A percentile compares a stretch with the other conserved stretches of the same genome.
These are phyloP conservation scores for Sepiola atlantica DNA, from an alignment of 2,888 invertebrate species.

Conservation along the genomic window DNA sequence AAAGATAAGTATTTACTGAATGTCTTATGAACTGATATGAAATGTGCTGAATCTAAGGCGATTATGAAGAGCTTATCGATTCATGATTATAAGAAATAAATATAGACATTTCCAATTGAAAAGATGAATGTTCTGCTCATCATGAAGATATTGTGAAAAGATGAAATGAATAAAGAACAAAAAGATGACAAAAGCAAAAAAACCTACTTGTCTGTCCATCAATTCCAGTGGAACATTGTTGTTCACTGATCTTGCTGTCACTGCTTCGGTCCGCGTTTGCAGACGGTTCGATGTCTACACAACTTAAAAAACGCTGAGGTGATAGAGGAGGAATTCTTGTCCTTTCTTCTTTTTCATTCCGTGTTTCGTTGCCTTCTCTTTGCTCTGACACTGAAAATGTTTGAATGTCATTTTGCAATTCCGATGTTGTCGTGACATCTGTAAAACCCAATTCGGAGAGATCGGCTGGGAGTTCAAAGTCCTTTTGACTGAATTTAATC, in stretches of 20 bases:
- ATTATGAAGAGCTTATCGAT: too few species aligned
- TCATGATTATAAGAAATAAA: neutral
- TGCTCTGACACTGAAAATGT: neutral
- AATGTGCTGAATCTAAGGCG: too few species aligned
- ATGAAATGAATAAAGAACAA: neutral
- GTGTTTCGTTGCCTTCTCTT: neutral
- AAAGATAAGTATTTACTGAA: too few species aligned
- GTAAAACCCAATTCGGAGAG: constrained; percentile 24
- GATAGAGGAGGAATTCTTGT: neutral
- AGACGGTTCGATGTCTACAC: constrained; percentile 35
- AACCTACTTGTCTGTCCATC: constrained; percentile 37
- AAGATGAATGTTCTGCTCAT: neutral
- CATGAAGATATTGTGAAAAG: neutral
- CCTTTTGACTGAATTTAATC: constrained; percentile 40
- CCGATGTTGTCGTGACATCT: neutral
- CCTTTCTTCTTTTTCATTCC: neutral
- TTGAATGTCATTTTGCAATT: neutral
- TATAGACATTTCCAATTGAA: neutral
- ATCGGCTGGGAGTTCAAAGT: constrained; percentile 38
- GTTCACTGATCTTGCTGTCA: neutral
- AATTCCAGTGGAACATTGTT: neutral
- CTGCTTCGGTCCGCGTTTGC: neutral
- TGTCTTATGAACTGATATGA: too few species aligned
- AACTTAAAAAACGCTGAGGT: constrained; percentile 11
- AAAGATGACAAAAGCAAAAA: neutral